Conservation (phyloP, 2,113 vertebrate genomes). For the Parus major region DNA sequence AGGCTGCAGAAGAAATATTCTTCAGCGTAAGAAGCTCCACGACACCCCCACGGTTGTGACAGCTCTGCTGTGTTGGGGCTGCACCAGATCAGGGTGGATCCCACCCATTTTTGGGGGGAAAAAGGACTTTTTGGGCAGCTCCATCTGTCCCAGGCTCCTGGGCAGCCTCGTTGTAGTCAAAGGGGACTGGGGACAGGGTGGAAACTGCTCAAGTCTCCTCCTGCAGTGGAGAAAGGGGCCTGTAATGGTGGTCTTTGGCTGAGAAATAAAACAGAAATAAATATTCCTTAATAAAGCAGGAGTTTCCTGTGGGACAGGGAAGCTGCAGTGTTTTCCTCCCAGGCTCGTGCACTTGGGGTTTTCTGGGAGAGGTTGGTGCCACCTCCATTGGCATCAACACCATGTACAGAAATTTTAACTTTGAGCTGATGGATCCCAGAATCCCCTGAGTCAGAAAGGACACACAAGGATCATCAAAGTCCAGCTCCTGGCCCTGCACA, state of each 20-base stretch:
- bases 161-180: rapidly evolving
- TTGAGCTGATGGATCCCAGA: background rate
- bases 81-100: background rate
- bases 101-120: background rate
- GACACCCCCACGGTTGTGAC: background rate
- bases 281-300: background rate
- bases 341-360: background rate
- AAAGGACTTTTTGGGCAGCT: background rate
- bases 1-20: background rate
- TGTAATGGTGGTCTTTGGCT: background rate
- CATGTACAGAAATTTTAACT: background rate
- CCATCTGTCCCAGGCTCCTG: background rate
- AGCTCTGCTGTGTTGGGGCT: background rate
- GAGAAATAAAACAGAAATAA: background rate
- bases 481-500: background rate
- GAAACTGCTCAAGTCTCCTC: background rate
- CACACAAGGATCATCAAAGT: background rate
- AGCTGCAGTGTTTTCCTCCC: background rate
- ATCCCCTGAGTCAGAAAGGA: background rate
- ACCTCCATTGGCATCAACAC: background rate
- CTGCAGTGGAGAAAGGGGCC: background rate
- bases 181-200: background rate
- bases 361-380: background rate
- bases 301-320: background rate
- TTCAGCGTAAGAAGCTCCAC: background rate